Evolutionary conservation across 2,888 invertebrate genomes (phyloP).

Genomic region (Gisinianus flammeolus): DNA sequence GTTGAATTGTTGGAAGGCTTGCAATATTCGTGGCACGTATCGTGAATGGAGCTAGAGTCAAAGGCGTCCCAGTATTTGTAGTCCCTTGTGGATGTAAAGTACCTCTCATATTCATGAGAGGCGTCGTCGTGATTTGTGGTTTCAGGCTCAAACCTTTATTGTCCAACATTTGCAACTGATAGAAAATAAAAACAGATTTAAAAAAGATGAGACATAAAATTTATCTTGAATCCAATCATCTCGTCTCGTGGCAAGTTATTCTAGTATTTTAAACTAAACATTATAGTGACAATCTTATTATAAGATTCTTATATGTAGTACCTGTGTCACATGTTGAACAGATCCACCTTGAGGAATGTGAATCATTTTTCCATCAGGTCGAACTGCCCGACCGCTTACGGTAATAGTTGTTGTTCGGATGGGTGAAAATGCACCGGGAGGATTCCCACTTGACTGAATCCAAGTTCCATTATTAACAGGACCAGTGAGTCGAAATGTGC

Average conservation of each 20-base stretch:
- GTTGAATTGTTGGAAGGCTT: slow-evolving; percentile 48
- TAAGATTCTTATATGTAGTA: slow-evolving; percentile 2
- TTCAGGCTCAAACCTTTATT: slow-evolving; percentile 55
- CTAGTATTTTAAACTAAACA: no score
- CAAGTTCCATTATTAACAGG: slow-evolving; percentile 57
- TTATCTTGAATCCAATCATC: no score
- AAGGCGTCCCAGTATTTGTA: slow-evolving; percentile 41
- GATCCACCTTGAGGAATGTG: slow-evolving; percentile 55
- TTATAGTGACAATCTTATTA: neutral
- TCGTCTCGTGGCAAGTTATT: no score
- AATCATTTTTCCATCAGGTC: slow-evolving; percentile 57
- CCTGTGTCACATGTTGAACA: slow-evolving; percentile 57
- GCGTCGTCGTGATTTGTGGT: slow-evolving; percentile 51
- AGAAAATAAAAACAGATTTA: slow-evolving; percentile 9
- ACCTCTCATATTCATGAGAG: slow-evolving; percentile 53
- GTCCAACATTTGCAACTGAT: slow-evolving; percentile 56
- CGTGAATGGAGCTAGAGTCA: slow-evolving; percentile 54
- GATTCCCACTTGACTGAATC: slow-evolving; percentile 49
- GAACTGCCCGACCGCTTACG: slow-evolving; percentile 47
- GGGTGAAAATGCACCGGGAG: slow-evolving; percentile 41
- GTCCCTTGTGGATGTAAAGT: slow-evolving; percentile 47
- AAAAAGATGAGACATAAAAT: neutral
- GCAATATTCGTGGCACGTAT: slow-evolving; percentile 47
- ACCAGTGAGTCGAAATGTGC: slow-evolving; percentile 46
- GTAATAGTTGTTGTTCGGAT: slow-evolving; percentile 54